These are phyloP conservation scores for Alethe diademata DNA, from an alignment of 2,113 vertebrate species.

Conservation along the genomic window DNA sequence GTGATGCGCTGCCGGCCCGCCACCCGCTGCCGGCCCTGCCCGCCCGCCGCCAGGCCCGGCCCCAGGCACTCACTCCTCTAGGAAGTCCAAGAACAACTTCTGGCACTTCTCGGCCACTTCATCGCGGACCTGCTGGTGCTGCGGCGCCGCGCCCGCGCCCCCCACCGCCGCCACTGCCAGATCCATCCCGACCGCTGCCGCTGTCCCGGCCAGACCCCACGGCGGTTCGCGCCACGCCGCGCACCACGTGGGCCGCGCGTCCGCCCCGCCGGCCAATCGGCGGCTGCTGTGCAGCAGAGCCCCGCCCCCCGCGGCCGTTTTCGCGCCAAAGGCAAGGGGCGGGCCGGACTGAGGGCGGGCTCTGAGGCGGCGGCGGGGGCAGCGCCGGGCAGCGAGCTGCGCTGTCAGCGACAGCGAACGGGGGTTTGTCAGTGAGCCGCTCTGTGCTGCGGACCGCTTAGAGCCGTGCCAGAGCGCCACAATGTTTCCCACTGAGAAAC, in stretches of 20 bases:
- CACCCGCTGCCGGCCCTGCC: background rate
- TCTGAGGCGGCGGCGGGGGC: accelerated
- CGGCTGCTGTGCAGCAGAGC: no score
- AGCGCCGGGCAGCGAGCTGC: no score
- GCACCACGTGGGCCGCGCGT: conserved; percentile 69
- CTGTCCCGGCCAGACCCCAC: accelerated
- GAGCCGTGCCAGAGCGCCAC: background rate
- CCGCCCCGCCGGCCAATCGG: conserved; percentile 59
- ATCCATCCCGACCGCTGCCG: conserved; percentile 17
- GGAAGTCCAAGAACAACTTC: conserved; percentile 94
- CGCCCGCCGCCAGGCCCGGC: background rate
- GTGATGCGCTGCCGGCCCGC: background rate
- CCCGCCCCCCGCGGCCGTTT: background rate
- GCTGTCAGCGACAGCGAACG: accelerated
- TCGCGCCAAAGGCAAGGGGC: conserved; percentile 62
- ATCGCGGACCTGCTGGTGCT: conserved; percentile 84
- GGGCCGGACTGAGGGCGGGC: background rate
- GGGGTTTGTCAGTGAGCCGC: no score
- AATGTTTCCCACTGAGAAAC: accelerated
- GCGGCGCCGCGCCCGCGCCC: conserved; percentile 71
- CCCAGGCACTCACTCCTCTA: conserved; percentile 92
- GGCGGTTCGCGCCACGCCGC: conserved; percentile 79
- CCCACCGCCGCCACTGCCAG: conserved; percentile 49
- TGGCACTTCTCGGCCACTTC: conserved; percentile 97
- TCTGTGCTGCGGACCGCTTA: accelerated